Percentiles rank a stretch among this genome's conserved stretches.
These are phyloP conservation scores for Aphelinus certus DNA, from an alignment of 1,140 invertebrate species.

Conservation along the genomic window DNA sequence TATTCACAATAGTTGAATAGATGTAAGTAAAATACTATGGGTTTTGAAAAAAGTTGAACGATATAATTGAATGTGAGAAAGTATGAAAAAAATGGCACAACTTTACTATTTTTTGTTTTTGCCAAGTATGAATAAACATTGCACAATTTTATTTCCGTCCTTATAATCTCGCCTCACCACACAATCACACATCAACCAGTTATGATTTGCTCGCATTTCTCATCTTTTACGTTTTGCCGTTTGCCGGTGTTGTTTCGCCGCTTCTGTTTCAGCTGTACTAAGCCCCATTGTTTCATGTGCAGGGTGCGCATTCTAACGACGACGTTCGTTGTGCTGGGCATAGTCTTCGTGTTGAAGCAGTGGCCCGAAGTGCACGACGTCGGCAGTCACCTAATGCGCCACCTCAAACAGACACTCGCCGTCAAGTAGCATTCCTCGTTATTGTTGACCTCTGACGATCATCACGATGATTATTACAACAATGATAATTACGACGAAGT, in stretches of 20 bases:
- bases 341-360: constrained; percentile 85
- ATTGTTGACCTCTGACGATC: neutral
- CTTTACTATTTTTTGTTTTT: too few species aligned
- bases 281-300: constrained; percentile 69
- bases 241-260: constrained; percentile 45
- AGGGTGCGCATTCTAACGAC: constrained; percentile 89
- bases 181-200: neutral
- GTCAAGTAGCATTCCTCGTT: constrained; percentile 70
- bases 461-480: neutral
- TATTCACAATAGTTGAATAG: too few species aligned
- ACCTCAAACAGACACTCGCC: constrained; percentile 74
- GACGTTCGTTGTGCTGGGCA: constrained; percentile 78
- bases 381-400: constrained; percentile 74
- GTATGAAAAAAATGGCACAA: too few species aligned
- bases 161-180: neutral
- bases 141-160: too few species aligned
- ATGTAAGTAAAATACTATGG: too few species aligned
- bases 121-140: too few species aligned
- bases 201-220: constrained; percentile 35
- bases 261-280: constrained; percentile 65
- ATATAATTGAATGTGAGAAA: too few species aligned
- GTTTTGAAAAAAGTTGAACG: too few species aligned
- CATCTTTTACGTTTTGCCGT: constrained; percentile 32
- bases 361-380: constrained; percentile 88
- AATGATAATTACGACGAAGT: neutral